A percentile compares a stretch with the other conserved stretches of the same genome.
Conservation (phyloP, 2,797 vertebrate species). For the Mormyrops boulengeri region DNA sequence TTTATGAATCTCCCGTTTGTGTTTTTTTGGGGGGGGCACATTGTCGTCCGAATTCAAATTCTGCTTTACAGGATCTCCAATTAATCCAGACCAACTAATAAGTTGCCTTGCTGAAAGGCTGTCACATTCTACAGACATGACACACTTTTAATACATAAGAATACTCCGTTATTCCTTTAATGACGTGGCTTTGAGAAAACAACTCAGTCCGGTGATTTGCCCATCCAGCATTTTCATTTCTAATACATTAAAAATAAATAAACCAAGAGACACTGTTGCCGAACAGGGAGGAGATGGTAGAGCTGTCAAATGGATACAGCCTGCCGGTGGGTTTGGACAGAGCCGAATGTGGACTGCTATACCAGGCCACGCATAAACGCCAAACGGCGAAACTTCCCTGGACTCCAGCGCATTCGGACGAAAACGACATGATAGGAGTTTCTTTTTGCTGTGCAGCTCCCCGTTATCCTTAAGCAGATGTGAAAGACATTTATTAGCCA, state of each 20-base stretch:
- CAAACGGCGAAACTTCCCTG: neutral
- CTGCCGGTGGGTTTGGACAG: neutral
- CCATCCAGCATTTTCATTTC: neutral
- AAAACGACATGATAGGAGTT: neutral
- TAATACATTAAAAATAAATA: neutral
- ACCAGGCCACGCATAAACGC: neutral
- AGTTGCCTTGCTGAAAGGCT: neutral
- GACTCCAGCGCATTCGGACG: neutral
- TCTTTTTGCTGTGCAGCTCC: neutral
- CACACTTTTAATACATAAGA: neutral
- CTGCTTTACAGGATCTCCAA: neutral
- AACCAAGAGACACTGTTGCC: neutral
- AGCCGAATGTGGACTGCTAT: neutral
- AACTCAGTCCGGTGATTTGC: neutral
- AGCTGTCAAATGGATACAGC: neutral
- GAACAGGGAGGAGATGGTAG: neutral
- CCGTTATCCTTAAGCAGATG: neutral
- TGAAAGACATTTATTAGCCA: neutral
- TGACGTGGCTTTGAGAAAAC: neutral
- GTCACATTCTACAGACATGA: neutral
- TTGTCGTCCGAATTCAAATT: neutral
- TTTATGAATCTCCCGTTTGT: conserved; percentile 7
- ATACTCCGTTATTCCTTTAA: neutral
- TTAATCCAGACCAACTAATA: neutral
- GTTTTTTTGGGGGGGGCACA: neutral